Base-by-base conservation (phyloP, 2,888 invertebrate species). In the Myathropa florea region DNA sequence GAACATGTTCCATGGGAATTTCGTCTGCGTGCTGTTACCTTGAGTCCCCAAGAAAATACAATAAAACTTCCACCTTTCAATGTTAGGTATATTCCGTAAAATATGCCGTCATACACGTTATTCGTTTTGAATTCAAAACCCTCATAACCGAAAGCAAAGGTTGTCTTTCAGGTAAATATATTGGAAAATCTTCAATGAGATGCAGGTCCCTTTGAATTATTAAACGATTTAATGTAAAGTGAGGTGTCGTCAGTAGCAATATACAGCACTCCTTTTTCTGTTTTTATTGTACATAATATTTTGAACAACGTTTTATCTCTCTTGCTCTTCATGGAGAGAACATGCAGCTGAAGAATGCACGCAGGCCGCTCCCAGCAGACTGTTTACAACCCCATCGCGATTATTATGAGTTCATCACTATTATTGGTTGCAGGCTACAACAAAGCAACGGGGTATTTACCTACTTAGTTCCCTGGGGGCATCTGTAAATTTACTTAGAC, bases 51-150 rank as follows among this genome's bases (percentile, higher is more conserved):
- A 63, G 33, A 33, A 83, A 79, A 83, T 70, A 75, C 79, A 83
- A 79, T 83, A 79, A 83, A 73, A 83, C 36, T 70, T 64, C 59
- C 63, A 79, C 70, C 73, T 75, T 68, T 72, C 65, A 60, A 65
- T 10, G 39, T 46, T 46, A 18, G n/a, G n/a, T 18, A 30, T 9
- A 30, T 39, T n/a, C n/a, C 14, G 39, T 39, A n/a, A 39, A 39
- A 39, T 46, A 33, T 33, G 33, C 1, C 33, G 33, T 33, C 33
- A 33, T 33, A 9, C 33, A 33, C 10, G 18, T 46, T 18, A 46
- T 46, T 18, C 46, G 4, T 46, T n/a, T 46, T 46, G 46, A 46
- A 46, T 46, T 46, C 46, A 18, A 46, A 39, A n/a, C 46, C 18
- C 46, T 46, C 18, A 46, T 46, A 18, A 18, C 46, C 46, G 6